Base-by-base conservation (phyloP, 37 sponge, comb jelly and placozoan species). In the Corticium candelabrum region DNA sequence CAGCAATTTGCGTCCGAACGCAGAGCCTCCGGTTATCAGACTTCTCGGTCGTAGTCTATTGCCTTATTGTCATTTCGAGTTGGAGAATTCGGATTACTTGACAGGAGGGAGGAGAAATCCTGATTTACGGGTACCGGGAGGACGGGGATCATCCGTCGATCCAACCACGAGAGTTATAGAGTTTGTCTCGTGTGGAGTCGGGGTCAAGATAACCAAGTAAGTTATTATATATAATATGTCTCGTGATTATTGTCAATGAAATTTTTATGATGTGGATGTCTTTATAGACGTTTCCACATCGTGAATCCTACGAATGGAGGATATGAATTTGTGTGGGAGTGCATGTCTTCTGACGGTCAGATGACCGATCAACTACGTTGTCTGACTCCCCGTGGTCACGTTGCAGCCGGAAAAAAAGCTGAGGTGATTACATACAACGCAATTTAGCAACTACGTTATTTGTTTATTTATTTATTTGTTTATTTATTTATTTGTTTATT, bases 21-120 rank as follows among this genome's bases (percentile, higher is more conserved):
- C 72, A n/a, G n/a, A 11, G 5, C 92, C 90, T 0, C 86, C 90
- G 41, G 81, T 80, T 67, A 41, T 97, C 5, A 7, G 69, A 15
- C 77, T 93, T 15, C 40, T 35, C 21, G 98, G 98, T 0, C 40
- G 38, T 0, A 84, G 95, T 41, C 85, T 94, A 37, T 87, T 97
- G 94, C 98, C 98, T 29, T 91, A 89, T 76, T 97, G 98, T 77
- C 98, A 97, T 86, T 97, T 97, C 85, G 98, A 97, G 74, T 85
- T 97, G 82, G 90, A 89, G 81, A 81, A 88, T 34, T 93, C 84
- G 36, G 86, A 95, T 82, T 91, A 95, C 68, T 82, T 89, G 43
- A 84, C 69, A 3, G 40, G 70, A 34, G 79, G 84, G n/a, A 57
- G 86, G 35, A 36, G 81, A 15, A 36, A 81, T 40, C 77, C 68